Evolutionary conservation across 2,797 vertebrate species (phyloP).

Genomic region (Hoplostethus atlanticus): DNA sequence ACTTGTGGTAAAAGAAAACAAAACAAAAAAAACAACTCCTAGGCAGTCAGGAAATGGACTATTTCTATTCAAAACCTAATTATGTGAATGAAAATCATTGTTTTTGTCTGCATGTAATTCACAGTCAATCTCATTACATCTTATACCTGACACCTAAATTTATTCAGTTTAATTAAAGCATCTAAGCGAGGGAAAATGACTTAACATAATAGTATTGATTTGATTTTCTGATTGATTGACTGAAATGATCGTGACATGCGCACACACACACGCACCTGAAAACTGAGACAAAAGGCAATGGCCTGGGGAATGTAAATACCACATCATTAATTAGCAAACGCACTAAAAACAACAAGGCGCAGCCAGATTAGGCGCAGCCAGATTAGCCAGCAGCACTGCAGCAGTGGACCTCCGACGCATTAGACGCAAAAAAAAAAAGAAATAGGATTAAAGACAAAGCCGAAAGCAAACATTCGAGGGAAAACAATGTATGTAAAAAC

Average conservation of each 20-base stretch:
- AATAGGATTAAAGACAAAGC: conserved; percentile 63
- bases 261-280: conserved; percentile 22
- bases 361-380: conserved; percentile 53
- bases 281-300: conserved; percentile 34
- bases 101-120: background rate
- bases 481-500: conserved; percentile 22
- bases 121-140: background rate
- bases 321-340: conserved; percentile 67
- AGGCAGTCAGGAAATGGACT: background rate
- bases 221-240: background rate
- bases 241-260: background rate
- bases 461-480: conserved; percentile 55
- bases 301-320: conserved; percentile 34
- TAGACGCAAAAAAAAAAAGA: conserved; percentile 35
- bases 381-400: conserved; percentile 35
- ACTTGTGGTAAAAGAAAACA: background rate
- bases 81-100: background rate
- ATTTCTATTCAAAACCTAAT: conserved; percentile 4
- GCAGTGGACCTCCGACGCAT: conserved; percentile 49
- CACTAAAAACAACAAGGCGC: conserved; percentile 55
- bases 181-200: background rate
- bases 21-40: conserved; percentile 10
- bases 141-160: background rate
- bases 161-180: conserved; percentile 6
- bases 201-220: background rate